Evolutionary conservation across 2,797 vertebrate species (phyloP), one percentile per base, ranked within the genome.

Genomic region (Novumbra hubbsi): DNA sequence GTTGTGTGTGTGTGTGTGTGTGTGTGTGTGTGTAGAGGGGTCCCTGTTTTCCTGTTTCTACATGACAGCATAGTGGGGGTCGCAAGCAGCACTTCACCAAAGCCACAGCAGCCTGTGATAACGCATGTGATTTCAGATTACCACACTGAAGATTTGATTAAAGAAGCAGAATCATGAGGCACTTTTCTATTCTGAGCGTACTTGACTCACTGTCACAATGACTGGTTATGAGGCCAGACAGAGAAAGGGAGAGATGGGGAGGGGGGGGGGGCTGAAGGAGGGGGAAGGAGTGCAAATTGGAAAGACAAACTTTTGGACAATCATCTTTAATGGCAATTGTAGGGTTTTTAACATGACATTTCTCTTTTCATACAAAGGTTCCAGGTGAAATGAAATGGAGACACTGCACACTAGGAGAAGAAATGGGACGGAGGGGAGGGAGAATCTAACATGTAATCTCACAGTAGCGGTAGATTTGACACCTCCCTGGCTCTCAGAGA

Each of bases 121-220:
- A 5, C 0, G 3, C 72, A 68, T 70, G 80, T 76, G 78, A 80
- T 69, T 75, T 79, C 19, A 70, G 60, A 76, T 78, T 2, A 73
- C 73, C 85, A 83, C 70, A 68, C 7, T 82, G 82, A 72, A 78
- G 80, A 83, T 81, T 80, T 77, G 81, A 87, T 89, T 85, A 83
- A 76, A 72, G 73, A 16, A 73, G 76, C 76, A 30, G 62, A 65
- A 77, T 81, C 81, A 70, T 74, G 79, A 85, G 84, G 76, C 78
- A 80, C 74, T 24, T 5, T 80, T 90, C 87, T 89, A 83, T 87
- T 91, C 81, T 81, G 78, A 83, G 83, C 74, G 62, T 78, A 77
- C 78, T 81, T 80, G 90, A 92, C 83, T 92, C 91, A 91, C 81
- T 79, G 81, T 89, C 85, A 92, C 84, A 81, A 57, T 73, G 77